A percentile compares a stretch with the other conserved stretches of the same genome.
These are phyloP conservation scores for Biston stratarius DNA, from an alignment of 2,888 invertebrate genomes.

Conservation along the genomic window DNA sequence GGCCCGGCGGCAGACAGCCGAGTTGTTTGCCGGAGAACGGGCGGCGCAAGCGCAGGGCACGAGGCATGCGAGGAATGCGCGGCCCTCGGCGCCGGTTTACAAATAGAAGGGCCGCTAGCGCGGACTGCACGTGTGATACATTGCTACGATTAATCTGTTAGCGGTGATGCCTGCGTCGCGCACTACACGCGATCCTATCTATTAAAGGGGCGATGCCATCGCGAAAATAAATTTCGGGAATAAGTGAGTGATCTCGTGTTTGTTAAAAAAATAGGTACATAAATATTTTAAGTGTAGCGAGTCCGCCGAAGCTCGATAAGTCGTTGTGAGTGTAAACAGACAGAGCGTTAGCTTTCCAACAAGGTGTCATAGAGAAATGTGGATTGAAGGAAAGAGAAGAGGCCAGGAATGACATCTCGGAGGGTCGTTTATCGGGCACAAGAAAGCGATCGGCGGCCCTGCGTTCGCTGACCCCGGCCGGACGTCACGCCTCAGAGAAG, in stretches of 20 bases:
- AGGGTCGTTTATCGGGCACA: conserved; percentile 77
- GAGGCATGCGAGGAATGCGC: conserved; percentile 81
- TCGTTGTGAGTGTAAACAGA: not conserved
- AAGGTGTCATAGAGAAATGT: conserved; percentile 26
- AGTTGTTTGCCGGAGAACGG: conserved; percentile 56
- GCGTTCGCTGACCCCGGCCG: conserved; percentile 82
- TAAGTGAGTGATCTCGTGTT: conserved; percentile 47
- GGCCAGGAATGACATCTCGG: conserved; percentile 74
- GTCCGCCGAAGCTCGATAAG: not conserved
- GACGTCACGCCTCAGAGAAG: conserved; percentile 81
- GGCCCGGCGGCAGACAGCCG: conserved; percentile 48
- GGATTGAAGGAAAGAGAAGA: conserved; percentile 41
- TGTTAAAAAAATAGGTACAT: conserved; percentile 25
- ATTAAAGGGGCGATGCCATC: conserved; percentile 49
- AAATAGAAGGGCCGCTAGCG: conserved; percentile 84
- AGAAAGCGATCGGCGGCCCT: conserved; percentile 76
- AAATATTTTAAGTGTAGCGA: conserved; percentile 2
- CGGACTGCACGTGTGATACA: conserved; percentile 83
- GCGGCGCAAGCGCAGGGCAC: conserved; percentile 67
- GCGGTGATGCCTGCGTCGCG: conserved; percentile 72
- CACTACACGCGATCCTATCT: conserved; percentile 56
- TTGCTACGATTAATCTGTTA: conserved; percentile 81
- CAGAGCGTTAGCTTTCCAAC: not conserved
- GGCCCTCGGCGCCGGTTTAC: conserved; percentile 85
- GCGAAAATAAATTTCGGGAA: conserved; percentile 29